Conservation (phyloP, 2,113 vertebrate genomes). For the Python bivittatus region DNA sequence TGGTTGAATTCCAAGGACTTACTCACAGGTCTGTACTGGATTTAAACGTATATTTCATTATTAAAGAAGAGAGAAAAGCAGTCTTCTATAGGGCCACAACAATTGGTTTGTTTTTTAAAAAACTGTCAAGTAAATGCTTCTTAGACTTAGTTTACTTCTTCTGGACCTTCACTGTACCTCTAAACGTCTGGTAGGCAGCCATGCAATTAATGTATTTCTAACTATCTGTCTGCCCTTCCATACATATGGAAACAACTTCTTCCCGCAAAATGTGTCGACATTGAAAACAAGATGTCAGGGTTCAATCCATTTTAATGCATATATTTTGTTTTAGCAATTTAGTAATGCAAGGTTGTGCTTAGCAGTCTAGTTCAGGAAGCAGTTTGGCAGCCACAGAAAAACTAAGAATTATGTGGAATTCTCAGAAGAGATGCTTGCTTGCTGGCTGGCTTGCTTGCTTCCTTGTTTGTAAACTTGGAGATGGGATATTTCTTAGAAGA, state of each 20-base stretch:
- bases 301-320: neutral
- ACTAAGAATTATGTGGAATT: neutral
- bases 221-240: neutral
- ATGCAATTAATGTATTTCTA: neutral
- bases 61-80: neutral
- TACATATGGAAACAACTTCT: neutral
- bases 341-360: neutral
- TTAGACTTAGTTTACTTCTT: neutral
- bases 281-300: neutral
- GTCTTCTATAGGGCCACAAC: neutral
- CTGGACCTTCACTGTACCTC: neutral
- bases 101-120: neutral
- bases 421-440: neutral
- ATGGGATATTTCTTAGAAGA: neutral
- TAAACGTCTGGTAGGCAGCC: neutral
- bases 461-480: neutral
- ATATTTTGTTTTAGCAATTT: neutral
- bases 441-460: neutral
- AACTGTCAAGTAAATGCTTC: neutral
- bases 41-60: neutral
- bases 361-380: neutral
- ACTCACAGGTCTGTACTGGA: neutral
- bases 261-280: neutral
- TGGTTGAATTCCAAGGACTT: neutral
- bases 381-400: neutral